Base-by-base conservation (phyloP, 2,113 vertebrate species). In the Embiotoca jacksoni region DNA sequence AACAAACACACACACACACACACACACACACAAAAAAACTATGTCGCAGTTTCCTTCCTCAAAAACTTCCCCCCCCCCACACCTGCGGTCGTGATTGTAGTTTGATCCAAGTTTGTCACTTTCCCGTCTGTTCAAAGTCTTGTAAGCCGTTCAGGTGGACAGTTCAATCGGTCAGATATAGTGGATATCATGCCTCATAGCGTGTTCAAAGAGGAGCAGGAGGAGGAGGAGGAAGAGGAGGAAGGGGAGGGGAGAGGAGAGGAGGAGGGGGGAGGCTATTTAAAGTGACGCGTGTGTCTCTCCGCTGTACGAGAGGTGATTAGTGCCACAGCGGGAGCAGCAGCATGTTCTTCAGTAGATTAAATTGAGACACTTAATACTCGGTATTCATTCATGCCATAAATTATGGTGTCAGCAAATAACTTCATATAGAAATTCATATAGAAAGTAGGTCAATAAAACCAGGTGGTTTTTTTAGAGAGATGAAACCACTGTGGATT, bases 231-330 rank as follows among this genome's bases (percentile, higher is more conserved):
- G n/a, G n/a, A n/a, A n/a, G 63, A 74, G 74, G 78, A 46, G 11
- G 6, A 54, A n/a, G n/a, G 72, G 52, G 86, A 79, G 62, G 60
- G 56, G 41, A 52, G 52, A 13, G 60, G 49, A 60, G 41, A 52
- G 50, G 15, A 62, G 75, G 64, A 65, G 74, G 72, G 78, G 49
- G 13, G 4, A 53, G 73, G 56, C 57, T 75, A 69, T 83, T 85
- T 82, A 83, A 86, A 89, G 90, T 90, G 92, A 94, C 93, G 88
- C 59, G 39, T 55, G 57, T 15, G n/a, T 56, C 6, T 2, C 6
- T 6, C 0, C 3, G 0, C 0, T 0, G 65, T 88, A 89, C 83
- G 86, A 62, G 23, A 67, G 6, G 63, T 56, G 69, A 4, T 81
- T 77, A 72, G 39, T 86, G 81, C 79, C 83, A 16, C 78, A 8